Conservation (phyloP, 2,797 vertebrate species). For the Leptoclinus maculatus region DNA sequence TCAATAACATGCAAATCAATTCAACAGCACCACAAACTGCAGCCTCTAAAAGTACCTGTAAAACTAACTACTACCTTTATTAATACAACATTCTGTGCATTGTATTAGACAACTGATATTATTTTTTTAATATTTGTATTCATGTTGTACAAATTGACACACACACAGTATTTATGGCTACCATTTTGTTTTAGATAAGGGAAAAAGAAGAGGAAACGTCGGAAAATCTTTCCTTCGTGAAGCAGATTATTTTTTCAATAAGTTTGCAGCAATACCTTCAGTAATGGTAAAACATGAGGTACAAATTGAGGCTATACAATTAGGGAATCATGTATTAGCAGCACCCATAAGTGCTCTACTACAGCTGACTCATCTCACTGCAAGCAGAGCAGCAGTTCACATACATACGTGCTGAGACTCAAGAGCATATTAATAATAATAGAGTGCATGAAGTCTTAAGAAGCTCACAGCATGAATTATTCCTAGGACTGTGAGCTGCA, state of each 20-base stretch:
- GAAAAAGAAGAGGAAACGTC: not conserved
- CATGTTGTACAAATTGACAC: too few relatives aligned
- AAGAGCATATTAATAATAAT: not conserved
- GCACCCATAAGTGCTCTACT: too few relatives aligned
- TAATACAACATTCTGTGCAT: too few relatives aligned
- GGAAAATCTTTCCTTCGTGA: not conserved
- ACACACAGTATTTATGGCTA: too few relatives aligned
- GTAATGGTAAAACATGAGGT: not conserved
- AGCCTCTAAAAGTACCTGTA: not conserved
- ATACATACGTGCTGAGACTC: not conserved
- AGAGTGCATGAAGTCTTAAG: not conserved
- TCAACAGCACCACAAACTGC: not conserved
- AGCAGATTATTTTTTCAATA: not conserved
- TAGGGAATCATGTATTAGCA: not conserved
- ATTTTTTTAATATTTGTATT: too few relatives aligned
- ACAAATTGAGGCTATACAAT: not conserved
- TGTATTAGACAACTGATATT: too few relatives aligned
- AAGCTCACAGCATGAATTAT: not conserved
- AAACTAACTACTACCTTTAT: too few relatives aligned
- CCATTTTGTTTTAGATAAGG: too few relatives aligned
- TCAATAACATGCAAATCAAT: not conserved
- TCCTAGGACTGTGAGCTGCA: not conserved
- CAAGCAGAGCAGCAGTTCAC: not conserved
- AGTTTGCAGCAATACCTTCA: not conserved
- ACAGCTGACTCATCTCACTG: not conserved